Evolutionary conservation across 2,888 invertebrate genomes (phyloP).

Genomic region (Oligia strigilis): DNA sequence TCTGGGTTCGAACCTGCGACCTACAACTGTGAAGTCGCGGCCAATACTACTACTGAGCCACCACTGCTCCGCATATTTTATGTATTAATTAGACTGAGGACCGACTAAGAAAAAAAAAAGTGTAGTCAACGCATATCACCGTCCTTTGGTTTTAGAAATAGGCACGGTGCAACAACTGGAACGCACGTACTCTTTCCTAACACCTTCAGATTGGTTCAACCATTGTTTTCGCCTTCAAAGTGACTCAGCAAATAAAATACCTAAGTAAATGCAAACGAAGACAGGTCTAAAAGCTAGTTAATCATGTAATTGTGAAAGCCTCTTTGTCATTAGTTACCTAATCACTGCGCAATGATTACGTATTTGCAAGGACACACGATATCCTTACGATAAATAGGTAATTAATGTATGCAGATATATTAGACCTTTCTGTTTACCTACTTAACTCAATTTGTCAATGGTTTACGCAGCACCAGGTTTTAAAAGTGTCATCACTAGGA

Average conservation of each 20-base stretch:
- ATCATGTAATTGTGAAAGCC: slow-evolving; percentile 44
- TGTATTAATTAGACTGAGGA: background rate
- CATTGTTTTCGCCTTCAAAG: background rate
- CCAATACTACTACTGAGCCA: too few species aligned
- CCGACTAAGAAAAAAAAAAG: background rate
- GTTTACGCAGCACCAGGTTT: background rate
- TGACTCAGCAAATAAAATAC: slow-evolving; percentile 40
- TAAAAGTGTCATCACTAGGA: background rate
- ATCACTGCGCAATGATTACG: slow-evolving; percentile 23
- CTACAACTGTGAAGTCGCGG: too few species aligned
- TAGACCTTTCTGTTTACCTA: slow-evolving; percentile 11
- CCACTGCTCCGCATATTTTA: too few species aligned
- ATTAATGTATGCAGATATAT: background rate
- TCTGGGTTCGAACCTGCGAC: too few species aligned
- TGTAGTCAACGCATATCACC: background rate
- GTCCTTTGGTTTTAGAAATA: background rate
- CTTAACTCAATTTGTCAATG: background rate
- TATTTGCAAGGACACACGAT: slow-evolving; percentile 25
- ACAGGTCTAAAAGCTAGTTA: slow-evolving; percentile 24
- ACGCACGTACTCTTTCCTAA: slow-evolving; percentile 1
- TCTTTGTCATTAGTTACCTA: slow-evolving; percentile 32
- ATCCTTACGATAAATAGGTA: background rate
- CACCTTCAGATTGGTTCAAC: background rate
- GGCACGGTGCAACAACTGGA: background rate
- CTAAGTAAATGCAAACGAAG: slow-evolving; percentile 43